phyloP scores from a whole-genome alignment of 1,140 invertebrate species.

The Brevipalpus yothersi region DNA sequence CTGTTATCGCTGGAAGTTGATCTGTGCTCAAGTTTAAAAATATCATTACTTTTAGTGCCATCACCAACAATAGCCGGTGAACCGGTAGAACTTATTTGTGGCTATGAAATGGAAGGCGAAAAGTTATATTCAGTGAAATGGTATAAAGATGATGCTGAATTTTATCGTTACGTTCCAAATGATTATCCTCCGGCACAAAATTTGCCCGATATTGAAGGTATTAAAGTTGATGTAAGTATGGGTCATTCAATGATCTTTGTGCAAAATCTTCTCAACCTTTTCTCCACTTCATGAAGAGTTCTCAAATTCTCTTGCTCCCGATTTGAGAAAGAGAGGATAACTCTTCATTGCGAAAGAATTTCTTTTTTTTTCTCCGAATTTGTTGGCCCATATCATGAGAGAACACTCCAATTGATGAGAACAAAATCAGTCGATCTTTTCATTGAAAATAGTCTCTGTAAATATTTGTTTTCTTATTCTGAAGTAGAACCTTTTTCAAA shows the following conservation, averaged over 20 bases:
- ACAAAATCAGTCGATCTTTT: no score
- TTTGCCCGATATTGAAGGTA: conserved; percentile 5
- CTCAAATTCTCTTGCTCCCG: no score
- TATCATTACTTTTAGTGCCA: conserved; percentile 2
- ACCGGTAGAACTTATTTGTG: conserved; percentile 11
- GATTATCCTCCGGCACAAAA: conserved; percentile 8
- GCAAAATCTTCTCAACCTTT: no score
- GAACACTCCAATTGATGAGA: no score
- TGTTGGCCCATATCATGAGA: no score
- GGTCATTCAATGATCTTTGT: not conserved
- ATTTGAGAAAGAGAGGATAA: no score
- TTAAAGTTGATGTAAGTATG: conserved; percentile 9
- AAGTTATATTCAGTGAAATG: conserved; percentile 17
- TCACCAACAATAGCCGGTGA: conserved; percentile 6
- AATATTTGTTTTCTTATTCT: no score
- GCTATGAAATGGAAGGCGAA: conserved; percentile 11
- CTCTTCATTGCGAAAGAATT: no score
- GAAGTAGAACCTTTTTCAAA: no score
- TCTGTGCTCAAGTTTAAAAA: not conserved
- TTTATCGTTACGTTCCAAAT: conserved; percentile 12
- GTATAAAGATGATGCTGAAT: conserved; percentile 22
- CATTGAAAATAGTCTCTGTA: no score
- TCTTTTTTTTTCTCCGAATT: no score
- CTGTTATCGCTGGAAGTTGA: not conserved
- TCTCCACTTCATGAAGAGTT: no score